Evolutionary conservation across 2,888 invertebrate species (phyloP).

Genomic region (Dryobota labecula): DNA sequence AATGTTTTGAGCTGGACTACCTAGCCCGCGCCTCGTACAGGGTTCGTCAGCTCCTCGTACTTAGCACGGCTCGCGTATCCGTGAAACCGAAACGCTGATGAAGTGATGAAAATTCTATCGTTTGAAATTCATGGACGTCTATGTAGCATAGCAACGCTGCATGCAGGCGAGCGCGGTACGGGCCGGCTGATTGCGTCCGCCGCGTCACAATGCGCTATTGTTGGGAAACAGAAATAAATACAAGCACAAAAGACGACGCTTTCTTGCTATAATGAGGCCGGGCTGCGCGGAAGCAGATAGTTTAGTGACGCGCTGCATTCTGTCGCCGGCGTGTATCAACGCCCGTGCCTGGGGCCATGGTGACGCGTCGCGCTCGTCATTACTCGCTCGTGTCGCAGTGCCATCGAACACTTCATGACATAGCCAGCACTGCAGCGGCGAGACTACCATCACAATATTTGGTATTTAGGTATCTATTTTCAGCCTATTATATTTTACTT

Average conservation of each 20-base stretch:
- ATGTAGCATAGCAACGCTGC: background rate
- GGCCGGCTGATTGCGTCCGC: constrained; percentile 61
- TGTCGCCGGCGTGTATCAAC: constrained; percentile 8
- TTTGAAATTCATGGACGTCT: background rate
- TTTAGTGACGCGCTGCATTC: constrained; percentile 43
- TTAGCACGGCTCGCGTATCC: background rate
- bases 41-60: background rate
- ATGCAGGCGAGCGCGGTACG: background rate
- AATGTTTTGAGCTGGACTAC: background rate
- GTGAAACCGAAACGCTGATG: background rate
- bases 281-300: constrained; percentile 51
- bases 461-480: background rate
- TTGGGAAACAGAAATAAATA: constrained; percentile 63
- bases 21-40: background rate
- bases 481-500: background rate
- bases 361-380: background rate
- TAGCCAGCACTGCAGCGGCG: background rate
- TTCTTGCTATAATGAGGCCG: constrained; percentile 61
- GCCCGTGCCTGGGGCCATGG: constrained; percentile 4
- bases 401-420: background rate
- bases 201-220: constrained; percentile 68
- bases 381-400: background rate
- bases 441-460: background rate
- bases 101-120: background rate
- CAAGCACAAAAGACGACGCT: constrained; percentile 62